Evolutionary conservation across 2,888 invertebrate species (phyloP), one percentile per base, ranked within the genome.

Genomic region (Heliconius charithonia): DNA sequence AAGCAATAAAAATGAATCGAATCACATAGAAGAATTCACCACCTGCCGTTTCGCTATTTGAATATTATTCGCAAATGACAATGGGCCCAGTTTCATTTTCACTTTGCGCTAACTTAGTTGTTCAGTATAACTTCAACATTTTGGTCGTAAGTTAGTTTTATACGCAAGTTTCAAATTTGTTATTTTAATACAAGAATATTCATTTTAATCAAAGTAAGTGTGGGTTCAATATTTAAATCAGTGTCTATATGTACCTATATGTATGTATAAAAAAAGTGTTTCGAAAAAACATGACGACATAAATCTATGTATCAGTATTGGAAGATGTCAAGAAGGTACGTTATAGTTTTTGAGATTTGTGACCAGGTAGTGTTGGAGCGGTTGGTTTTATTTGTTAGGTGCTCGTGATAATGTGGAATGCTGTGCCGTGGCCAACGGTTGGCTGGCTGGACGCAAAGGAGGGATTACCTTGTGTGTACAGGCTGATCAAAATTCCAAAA

Each of bases 381-480:
- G 87, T 89, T 90, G 89, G 87, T 90, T 90, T 90, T 93, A 93
- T 93, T 93, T 80, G 93, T 93, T 91, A 91, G 89, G 89, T 90
- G 90, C 89, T 89, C 86, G 90, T 87, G 87, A 88, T 92, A 92
- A 92, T 91, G 89, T 90, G 93, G 94, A 94, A 94, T 94, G 93
- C 87, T 89, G 90, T 85, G 87, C 86, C 86, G 86, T 84, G 85
- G 81, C 79, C 86, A 84, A 85, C 88, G 87, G 88, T 87, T 87
- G 87, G 87, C 83, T 87, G 87, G 86, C 83, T 82, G 83, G 84
- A 83, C 82, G 85, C 85, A 85, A 84, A 86, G 86, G 88, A 89
- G 87, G 86, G 82, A 81, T 82, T 83, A 83, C 82, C 79, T 83
- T 73, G 81, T 62, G 56, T 84, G 83, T 90, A 93, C 83, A 90